These are phyloP conservation scores for Paradoxurus hermaphroditus DNA, from an alignment of 2,113 vertebrate genomes.

Conservation along the genomic window DNA sequence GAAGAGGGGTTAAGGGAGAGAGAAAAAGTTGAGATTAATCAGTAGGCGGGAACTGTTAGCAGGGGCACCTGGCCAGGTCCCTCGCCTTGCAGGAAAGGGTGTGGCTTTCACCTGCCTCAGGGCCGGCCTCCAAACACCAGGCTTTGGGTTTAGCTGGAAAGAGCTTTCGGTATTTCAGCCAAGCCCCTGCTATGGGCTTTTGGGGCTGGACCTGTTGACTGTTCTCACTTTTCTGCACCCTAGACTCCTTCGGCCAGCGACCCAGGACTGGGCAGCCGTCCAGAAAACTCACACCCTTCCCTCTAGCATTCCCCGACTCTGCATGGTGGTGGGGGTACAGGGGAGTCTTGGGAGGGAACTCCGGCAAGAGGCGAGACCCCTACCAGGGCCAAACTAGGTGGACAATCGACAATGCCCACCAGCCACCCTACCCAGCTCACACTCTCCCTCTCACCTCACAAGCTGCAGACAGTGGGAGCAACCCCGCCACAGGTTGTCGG, in stretches of 20 bases:
- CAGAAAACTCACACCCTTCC: neutral
- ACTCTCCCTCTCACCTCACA: neutral
- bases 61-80: neutral
- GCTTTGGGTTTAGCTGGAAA: neutral
- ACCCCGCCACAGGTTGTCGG: neutral
- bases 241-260: neutral
- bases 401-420: neutral
- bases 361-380: neutral
- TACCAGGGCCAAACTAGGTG: neutral
- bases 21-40: neutral
- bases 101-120: neutral
- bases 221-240: neutral
- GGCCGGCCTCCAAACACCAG: neutral
- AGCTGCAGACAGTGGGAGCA: neutral
- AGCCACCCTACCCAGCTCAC: neutral
- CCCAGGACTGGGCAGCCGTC: neutral
- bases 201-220: neutral
- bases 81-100: neutral
- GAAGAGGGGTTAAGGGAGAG: neutral
- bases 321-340: accelerated
- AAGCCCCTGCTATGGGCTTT: neutral
- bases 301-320: neutral
- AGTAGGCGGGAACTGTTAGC: neutral
- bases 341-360: neutral
- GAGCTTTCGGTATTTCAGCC: neutral